Base-by-base conservation (phyloP, 2,113 vertebrate genomes). In the Holacanthus passer region DNA sequence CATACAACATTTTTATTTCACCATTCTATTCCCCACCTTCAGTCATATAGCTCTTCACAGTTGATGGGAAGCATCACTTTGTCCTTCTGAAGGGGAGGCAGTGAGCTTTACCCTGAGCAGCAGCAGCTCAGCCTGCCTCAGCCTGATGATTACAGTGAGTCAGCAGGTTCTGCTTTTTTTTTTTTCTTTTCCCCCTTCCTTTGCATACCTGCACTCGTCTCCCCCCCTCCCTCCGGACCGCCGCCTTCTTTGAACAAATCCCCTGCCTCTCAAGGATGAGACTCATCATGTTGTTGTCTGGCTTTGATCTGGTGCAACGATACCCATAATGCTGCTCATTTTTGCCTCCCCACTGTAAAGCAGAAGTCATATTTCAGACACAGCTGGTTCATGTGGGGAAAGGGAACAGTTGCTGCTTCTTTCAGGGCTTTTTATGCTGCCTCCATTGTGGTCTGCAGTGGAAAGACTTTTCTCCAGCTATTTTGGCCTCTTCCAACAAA, bases 141-240 rank as follows among this genome's bases (percentile, higher is more conserved):
- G 73, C 83, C 76, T 68, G 56, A 89, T 89, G 84, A 89, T 90
- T 87, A 74, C 85, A 89, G 79, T 95, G 94, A 95, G 89, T 95
- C 95, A 95, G 94, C 94, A 94, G 71, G 75, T 92, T 91, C 53
- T 73, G 32, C 31, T 12, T 64, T 60, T 82, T 50, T 45, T 53
- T 24, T 72, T 63, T 22, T 7, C 22, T 20, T 50, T 62, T 24
- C 7, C 41, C 41, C 62, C 56, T 35, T 50, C 64, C 77, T 87
- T 88, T 90, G 70, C 87, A 87, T 86, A 86, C 74, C 77, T 48
- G 32, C 58, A 32, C 79, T 85, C 4, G 5, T 75, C 56, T 84
- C 72, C 68, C 45, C 39, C 14, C 20, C 63, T 63, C 37, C 70
- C 75, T 55, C 60, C 22, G 29, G 10, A 16, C 74, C 31, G 47